Percentiles rank a stretch among this genome's conserved stretches.
phyloP scores from a whole-genome alignment of 2,888 invertebrate genomes.

The Acleris emargana region DNA sequence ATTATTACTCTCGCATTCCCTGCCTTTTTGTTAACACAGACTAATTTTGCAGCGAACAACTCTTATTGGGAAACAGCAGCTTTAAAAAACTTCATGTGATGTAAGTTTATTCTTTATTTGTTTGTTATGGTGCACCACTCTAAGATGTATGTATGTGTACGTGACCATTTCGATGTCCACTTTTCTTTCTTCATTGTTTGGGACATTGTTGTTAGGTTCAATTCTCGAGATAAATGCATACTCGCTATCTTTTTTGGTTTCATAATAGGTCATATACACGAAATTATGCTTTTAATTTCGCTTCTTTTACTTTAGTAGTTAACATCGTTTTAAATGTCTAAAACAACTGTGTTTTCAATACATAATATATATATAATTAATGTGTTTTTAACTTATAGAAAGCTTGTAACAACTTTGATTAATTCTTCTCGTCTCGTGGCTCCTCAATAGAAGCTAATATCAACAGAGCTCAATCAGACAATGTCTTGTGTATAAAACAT shows the following conservation, averaged over 20 bases:
- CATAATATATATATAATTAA: conserved; percentile 8
- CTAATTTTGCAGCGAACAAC: conserved; percentile 36
- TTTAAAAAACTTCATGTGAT: neutral
- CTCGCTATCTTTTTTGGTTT: too few species aligned
- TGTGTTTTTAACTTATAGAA: conserved; percentile 13
- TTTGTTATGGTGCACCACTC: too few species aligned
- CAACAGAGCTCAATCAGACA: conserved; percentile 53
- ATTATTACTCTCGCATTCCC: conserved; percentile 66
- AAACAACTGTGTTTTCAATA: neutral
- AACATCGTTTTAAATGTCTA: neutral
- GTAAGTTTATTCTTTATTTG: neutral
- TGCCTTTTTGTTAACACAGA: conserved; percentile 49
- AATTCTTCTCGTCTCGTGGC: conserved; percentile 8
- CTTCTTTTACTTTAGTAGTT: neutral
- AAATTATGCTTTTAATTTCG: too few species aligned
- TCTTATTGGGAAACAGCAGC: neutral
- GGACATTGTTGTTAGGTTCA: neutral
- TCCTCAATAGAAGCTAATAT: conserved; percentile 51
- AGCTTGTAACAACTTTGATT: conserved; percentile 27
- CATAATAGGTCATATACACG: too few species aligned
- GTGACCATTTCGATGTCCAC: conserved; percentile 15
- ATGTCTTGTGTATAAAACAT: conserved; percentile 55
- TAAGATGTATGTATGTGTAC: too few species aligned
- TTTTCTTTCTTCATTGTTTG: conserved; percentile 13
- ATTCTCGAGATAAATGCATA: neutral